Evolutionary conservation across 2,797 vertebrate species (phyloP), one percentile per base, ranked within the genome.

Genomic region (Echiichthys vipera): DNA sequence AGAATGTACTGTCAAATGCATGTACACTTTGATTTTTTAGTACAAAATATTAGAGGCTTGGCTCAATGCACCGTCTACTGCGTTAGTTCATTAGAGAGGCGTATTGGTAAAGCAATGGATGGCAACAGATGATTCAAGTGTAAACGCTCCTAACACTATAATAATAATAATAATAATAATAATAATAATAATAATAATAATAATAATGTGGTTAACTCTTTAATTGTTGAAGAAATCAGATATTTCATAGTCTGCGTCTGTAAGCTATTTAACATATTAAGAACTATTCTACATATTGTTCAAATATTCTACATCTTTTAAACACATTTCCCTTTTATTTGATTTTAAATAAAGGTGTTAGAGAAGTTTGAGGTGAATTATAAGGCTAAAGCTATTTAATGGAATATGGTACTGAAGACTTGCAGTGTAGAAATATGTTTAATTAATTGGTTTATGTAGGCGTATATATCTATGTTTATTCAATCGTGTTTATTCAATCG

Each of bases 21-120:
- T 12, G 24, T 65, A 34, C 15, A 8, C 3, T 30, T 36, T 1
- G 18, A 2, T 1, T 3, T 24, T 3, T 24, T n/a, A 6, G 15
- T 42, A 4, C 2, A 39, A 14, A 24, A 51, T 0, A 34, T 29
- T 13, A 45, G 4, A 32, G 2, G 18, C 3, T 37, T 45, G 55
- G 13, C 25, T 53, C 11, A 13, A 3, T 40, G 11, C 15, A 25
- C 1, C 36, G 9, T 43, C 18, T 46, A n/a, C 27, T 46, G 47
- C 10, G 34, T 50, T 34, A 20, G 49, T 34, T 53, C 0, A 57
- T 17, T 15, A 63, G 2, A 42, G 55, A 37, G 27, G 47, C 32
- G 18, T 67, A 20, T 20, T 75, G 32, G 62, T 59, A 27, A 56
- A 56, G 36, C 36, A 51, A n/a, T 3, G 50, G 17, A 11, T 54